These are phyloP conservation scores for Aphis craccivora DNA, from an alignment of 1,140 invertebrate species.

Conservation along the genomic window DNA sequence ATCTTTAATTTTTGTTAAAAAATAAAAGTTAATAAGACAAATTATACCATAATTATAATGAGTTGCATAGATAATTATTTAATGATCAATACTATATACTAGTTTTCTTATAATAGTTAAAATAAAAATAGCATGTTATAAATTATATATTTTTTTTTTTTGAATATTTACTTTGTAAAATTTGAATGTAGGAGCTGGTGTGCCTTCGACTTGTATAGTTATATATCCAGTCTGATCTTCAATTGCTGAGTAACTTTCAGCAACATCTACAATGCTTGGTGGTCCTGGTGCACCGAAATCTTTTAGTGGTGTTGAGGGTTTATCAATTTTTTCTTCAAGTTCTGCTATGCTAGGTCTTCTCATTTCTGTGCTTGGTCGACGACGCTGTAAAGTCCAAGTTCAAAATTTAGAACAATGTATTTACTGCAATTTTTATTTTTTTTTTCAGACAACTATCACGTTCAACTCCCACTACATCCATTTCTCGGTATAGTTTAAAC, in stretches of 20 bases:
- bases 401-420: neutral
- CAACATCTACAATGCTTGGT: conserved; percentile 86
- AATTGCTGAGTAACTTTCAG: conserved; percentile 89
- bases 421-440: neutral
- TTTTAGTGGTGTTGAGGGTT: conserved; percentile 86
- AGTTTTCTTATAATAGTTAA: neutral
- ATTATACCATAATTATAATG: too few relatives aligned
- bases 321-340: conserved; percentile 87
- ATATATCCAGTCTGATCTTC: conserved; percentile 92
- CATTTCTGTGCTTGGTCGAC: conserved; percentile 84
- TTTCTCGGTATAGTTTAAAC: neutral
- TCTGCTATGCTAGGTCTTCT: conserved; percentile 86
- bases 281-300: conserved; percentile 79
- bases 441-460: neutral
- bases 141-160: too few relatives aligned
- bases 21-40: neutral
- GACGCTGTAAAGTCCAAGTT: conserved; percentile 69
- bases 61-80: neutral
- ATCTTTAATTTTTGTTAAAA: neutral
- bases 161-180: conserved; percentile 86
- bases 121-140: neutral
- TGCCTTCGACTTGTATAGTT: conserved; percentile 87
- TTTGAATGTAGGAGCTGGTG: conserved; percentile 91
- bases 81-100: neutral
- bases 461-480: neutral